A percentile compares a stretch with the other conserved stretches of the same genome.
These are phyloP conservation scores for Drosophila yakuba DNA, from an alignment of 1,140 invertebrate genomes.

Conservation along the genomic window DNA sequence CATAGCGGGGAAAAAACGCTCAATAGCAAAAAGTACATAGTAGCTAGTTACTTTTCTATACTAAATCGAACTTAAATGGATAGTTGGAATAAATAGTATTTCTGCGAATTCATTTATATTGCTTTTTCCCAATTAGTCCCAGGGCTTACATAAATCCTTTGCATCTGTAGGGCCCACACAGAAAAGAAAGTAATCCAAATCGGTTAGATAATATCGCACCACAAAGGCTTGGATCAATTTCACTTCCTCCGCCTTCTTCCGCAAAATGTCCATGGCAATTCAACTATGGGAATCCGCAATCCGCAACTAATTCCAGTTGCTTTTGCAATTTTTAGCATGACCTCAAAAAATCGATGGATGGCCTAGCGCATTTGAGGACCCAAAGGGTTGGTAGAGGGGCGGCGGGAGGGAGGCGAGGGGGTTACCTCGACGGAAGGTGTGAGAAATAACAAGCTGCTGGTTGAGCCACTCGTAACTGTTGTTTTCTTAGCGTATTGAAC, in stretches of 20 bases:
- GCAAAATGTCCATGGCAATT: conserved; percentile 15
- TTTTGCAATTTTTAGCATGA: conserved; percentile 47
- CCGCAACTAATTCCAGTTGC: conserved; percentile 30
- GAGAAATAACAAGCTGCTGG: conserved; percentile 53
- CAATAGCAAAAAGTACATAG: background rate
- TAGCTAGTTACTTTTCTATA: background rate
- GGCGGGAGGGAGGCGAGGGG: too few relatives aligned
- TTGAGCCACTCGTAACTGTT: conserved; percentile 40
- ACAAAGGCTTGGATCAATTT: background rate
- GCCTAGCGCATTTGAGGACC: conserved; percentile 21
- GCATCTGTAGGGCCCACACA: background rate
- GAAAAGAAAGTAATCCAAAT: background rate
- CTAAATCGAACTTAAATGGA: background rate
- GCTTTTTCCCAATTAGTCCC: background rate
- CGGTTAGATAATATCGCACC: background rate
- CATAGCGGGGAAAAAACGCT: background rate
- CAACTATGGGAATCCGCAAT: conserved; percentile 33
- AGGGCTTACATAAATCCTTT: background rate
- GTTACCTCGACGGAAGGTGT: conserved; percentile 22
- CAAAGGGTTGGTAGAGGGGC: too few relatives aligned
- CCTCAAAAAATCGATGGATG: conserved; percentile 46
- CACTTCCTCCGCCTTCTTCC: background rate
- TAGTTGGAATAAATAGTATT: background rate
- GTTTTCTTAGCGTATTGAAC: conserved; percentile 43
- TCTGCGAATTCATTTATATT: too few relatives aligned